Conservation (phyloP, 2,113 vertebrate species). For the Salvelinus fontinalis region DNA sequence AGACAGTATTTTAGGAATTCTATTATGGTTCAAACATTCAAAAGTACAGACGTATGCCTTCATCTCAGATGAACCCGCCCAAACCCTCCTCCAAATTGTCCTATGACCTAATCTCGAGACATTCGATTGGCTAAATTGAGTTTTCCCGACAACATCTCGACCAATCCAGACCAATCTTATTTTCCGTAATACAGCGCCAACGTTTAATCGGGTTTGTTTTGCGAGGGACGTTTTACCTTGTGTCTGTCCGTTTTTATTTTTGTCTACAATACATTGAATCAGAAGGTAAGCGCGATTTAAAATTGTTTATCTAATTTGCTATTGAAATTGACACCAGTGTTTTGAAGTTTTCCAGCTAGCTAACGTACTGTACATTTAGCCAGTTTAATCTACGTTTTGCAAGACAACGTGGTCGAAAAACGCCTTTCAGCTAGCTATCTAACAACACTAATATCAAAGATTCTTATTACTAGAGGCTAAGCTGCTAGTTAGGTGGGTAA, state of each 20-base stretch:
- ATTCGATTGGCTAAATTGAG: conserved; percentile 42
- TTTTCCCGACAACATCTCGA: conserved; percentile 35
- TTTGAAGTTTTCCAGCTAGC: neutral
- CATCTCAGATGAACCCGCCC: neutral
- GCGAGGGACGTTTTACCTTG: neutral
- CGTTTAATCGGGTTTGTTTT: conserved; percentile 44
- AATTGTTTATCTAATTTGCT: neutral
- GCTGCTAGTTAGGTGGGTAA: too few relatives aligned
- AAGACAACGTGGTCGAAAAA: neutral
- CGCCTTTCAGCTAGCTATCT: too few relatives aligned
- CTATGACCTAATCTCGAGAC: neutral
- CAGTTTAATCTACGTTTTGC: neutral
- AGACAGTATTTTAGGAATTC: conserved; percentile 54
- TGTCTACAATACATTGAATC: neutral
- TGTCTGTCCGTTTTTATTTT: neutral
- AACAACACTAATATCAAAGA: neutral
- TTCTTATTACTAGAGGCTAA: neutral
- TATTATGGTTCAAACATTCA: conserved; percentile 75
- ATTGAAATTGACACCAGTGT: neutral
- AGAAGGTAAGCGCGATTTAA: neutral
- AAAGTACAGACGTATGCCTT: conserved; percentile 15
- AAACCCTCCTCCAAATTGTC: neutral
- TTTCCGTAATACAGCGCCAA: conserved; percentile 30
- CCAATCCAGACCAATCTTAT: conserved; percentile 56
- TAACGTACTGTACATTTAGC: neutral